Base-by-base conservation (phyloP, 2,113 vertebrate genomes). In the Hypomesus transpacificus region DNA sequence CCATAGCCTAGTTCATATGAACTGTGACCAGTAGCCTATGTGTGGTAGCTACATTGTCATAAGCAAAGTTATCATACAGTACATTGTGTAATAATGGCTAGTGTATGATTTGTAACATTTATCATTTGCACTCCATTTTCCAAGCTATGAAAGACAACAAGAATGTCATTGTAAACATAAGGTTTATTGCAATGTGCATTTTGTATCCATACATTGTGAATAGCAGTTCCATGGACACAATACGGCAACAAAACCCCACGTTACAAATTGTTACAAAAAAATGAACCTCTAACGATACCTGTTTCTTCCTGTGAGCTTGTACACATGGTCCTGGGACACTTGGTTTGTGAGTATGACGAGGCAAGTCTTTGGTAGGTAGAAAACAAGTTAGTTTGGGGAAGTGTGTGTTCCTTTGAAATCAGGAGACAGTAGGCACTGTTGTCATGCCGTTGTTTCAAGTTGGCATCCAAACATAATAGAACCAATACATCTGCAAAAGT, bases 141-240 rank as follows among this genome's bases (percentile, higher is more conserved):
- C 13, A 46, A 46, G 7, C 39, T 46, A 46, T 46, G 9, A 46
- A 46, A 46, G 39, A 46, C 39, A 46, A 46, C 39, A 11, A 46
- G 39, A 5, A 46, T 46, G 9, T 46, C 9, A 80, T 85, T 92
- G 91, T 91, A 93, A 93, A 93, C 91, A 91, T 84, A 82, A 84
- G 88, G 88, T 93, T 93, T 93, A 93, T 93, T 93, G 90, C 91
- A 86, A 85, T 92, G 91, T 93, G 91, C 90, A 92, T 88, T 86
- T 79, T 66, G 90, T 87, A 92, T 93, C 89, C 90, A 90, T 85
- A 91, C 85, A 91, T 80, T 57, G 76, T 80, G 80, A 86, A 85
- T 73, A 89, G 79, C 83, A 65, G 68, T 82, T 86, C 67, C 46
- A 26, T 80, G 90, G 91, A 93, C 86, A 90, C 88, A 85, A 82